phyloP scores from a whole-genome alignment of 2,888 invertebrate genomes.

The Ptilodon capucinus region DNA sequence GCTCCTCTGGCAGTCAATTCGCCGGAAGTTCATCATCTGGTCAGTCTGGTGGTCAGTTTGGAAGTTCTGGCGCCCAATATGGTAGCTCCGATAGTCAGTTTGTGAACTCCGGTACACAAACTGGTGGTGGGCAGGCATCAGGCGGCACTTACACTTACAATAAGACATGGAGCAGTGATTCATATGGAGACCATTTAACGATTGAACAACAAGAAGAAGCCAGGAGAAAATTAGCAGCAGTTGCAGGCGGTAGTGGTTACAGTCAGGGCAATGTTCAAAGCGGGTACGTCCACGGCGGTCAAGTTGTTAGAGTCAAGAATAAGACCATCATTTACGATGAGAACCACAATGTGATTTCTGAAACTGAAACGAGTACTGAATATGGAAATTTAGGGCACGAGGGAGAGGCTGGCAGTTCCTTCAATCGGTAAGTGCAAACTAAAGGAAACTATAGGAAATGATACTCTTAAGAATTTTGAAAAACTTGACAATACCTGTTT shows the following conservation, averaged over 20 bases:
- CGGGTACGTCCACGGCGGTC: slow-evolving; percentile 31
- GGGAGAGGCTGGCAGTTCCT: slow-evolving; percentile 73
- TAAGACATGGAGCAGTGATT: slow-evolving; percentile 48
- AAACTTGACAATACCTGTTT: background rate
- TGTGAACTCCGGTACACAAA: slow-evolving; percentile 23
- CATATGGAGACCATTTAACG: slow-evolving; percentile 48
- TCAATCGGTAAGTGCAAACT: slow-evolving; percentile 62
- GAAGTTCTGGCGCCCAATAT: slow-evolving; percentile 10
- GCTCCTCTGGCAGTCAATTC: slow-evolving; percentile 21
- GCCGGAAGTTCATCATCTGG: slow-evolving; percentile 4
- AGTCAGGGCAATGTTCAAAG: slow-evolving; percentile 25
- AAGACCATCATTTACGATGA: slow-evolving; percentile 63
- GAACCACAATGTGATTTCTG: slow-evolving; percentile 71
- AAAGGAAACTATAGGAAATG: background rate
- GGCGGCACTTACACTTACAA: slow-evolving; percentile 47
- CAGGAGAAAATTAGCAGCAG: slow-evolving; percentile 47
- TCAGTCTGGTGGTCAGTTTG: slow-evolving; percentile 14
- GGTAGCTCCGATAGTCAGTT: slow-evolving; percentile 13
- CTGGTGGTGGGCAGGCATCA: slow-evolving; percentile 26
- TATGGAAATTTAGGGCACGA: slow-evolving; percentile 69
- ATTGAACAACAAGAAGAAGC: slow-evolving; percentile 61
- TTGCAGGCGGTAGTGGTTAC: slow-evolving; percentile 28
- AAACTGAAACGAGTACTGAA: slow-evolving; percentile 79
- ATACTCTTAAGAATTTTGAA: background rate
- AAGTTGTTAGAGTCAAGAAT: slow-evolving; percentile 56